Evolutionary conservation across 2,888 invertebrate species (phyloP).

Genomic region (Agonopterix arenella): DNA sequence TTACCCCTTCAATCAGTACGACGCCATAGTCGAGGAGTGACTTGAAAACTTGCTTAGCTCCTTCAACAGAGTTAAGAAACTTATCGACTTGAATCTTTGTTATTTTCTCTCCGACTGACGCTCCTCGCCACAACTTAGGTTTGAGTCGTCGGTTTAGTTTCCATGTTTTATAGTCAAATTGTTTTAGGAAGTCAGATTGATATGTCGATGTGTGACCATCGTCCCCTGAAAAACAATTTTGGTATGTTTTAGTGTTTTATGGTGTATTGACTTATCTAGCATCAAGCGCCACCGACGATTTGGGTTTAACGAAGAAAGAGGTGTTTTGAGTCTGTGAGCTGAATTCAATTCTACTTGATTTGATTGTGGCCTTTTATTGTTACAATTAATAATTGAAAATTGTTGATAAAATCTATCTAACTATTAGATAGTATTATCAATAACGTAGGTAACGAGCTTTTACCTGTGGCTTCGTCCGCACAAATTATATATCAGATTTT

Average conservation of each 20-base stretch:
- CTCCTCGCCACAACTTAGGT: constrained; percentile 66
- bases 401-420: no score
- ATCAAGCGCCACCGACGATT: no score
- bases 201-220: constrained; percentile 76
- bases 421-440: no score
- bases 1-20: constrained; percentile 61
- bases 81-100: constrained; percentile 54
- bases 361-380: no score
- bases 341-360: no score
- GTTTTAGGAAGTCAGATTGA: constrained; percentile 57
- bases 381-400: no score
- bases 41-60: constrained; percentile 61
- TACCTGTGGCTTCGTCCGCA: no score
- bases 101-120: constrained; percentile 46
- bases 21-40: constrained; percentile 74
- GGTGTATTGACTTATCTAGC: not conserved
- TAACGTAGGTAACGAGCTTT: no score
- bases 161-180: constrained; percentile 49
- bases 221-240: constrained; percentile 61
- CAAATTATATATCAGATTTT: no score
- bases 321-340: no score
- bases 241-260: not conserved
- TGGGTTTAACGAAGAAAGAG: no score
- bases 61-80: constrained; percentile 61
- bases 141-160: constrained; percentile 36